A percentile compares a stretch with the other conserved stretches of the same genome.
Evolutionary conservation across 2,797 vertebrate species (phyloP).

Genomic region (Sebastes baramenuke): DNA sequence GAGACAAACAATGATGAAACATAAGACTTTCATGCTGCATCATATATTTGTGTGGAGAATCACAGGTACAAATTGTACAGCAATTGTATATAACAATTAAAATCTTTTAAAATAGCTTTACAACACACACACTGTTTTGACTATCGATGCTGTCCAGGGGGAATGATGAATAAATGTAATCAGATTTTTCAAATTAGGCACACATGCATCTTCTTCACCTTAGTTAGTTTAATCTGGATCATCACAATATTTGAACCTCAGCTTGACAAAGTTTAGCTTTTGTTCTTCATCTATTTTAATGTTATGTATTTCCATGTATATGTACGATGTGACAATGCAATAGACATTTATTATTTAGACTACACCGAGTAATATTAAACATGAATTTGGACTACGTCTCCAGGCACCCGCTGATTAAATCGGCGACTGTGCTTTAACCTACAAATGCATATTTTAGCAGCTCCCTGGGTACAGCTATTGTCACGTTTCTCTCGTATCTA

Average conservation of each 20-base stretch:
- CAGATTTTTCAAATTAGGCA: background rate
- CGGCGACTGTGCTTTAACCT: background rate
- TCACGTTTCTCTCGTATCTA: background rate
- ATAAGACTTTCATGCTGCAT: background rate
- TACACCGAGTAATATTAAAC: background rate
- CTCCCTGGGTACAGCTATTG: background rate
- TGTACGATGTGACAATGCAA: background rate
- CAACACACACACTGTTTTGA: background rate
- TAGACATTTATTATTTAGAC: background rate
- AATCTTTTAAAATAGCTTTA: background rate
- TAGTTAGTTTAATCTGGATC: background rate
- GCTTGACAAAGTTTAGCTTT: background rate
- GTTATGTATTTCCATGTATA: background rate
- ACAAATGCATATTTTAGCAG: constrained; percentile 4
- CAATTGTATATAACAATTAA: too few species aligned
- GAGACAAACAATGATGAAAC: background rate
- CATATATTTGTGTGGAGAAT: background rate
- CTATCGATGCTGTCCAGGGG: background rate
- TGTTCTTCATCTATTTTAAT: background rate
- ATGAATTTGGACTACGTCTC: background rate
- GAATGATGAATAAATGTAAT: background rate
- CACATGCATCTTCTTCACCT: background rate
- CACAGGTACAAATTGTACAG: background rate
- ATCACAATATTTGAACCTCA: background rate
- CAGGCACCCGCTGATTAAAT: background rate